These are phyloP conservation scores for Hassar affinis DNA, from an alignment of 2,113 vertebrate species.

Conservation along the genomic window DNA sequence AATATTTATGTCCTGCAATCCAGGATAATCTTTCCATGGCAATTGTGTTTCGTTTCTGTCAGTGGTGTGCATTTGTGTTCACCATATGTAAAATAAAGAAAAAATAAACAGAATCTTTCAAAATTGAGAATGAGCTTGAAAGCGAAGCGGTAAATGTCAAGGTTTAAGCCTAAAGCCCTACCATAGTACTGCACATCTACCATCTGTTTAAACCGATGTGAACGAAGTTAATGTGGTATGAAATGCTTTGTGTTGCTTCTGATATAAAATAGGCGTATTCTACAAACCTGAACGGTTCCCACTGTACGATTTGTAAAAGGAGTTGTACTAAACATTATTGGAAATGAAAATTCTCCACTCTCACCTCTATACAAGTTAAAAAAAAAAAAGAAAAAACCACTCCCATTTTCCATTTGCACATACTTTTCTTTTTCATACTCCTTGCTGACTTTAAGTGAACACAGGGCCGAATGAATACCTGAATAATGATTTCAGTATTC, in stretches of 20 bases:
- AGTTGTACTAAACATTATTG: neutral
- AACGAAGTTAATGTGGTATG: neutral
- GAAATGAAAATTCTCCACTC: neutral
- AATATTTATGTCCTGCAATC: neutral
- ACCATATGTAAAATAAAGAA: neutral
- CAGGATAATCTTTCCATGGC: neutral
- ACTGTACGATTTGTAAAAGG: neutral
- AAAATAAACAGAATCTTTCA: neutral
- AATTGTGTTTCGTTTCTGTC: neutral
- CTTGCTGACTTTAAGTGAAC: neutral
- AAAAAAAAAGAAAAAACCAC: neutral
- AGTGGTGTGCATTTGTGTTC: neutral
- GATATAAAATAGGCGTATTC: neutral
- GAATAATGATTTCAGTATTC: neutral
- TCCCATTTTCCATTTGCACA: no score
- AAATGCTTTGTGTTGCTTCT: neutral
- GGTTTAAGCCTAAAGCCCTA: neutral
- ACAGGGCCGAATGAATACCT: neutral
- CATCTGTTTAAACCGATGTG: neutral
- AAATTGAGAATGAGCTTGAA: neutral
- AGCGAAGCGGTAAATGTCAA: neutral
- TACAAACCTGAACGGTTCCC: neutral
- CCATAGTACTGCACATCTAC: neutral
- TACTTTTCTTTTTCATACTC: no score
- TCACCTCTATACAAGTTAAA: neutral